phyloP scores from a whole-genome alignment of 1,140 invertebrate genomes.

The Drosophila chauvacae region DNA sequence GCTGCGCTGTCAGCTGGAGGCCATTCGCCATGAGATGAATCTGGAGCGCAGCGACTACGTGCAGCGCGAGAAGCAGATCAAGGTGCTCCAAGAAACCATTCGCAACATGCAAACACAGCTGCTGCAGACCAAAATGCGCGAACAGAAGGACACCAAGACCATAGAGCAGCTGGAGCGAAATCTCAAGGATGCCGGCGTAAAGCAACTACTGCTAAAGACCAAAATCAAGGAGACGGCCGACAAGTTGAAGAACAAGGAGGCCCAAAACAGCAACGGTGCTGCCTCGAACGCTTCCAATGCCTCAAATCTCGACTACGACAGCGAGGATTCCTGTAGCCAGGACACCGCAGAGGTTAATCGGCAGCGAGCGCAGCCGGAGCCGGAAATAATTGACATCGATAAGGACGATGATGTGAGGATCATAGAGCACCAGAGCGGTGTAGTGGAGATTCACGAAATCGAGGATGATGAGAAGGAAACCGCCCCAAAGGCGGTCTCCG shows the following conservation, averaged over 20 bases:
- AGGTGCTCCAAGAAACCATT: constrained; percentile 89
- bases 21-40: constrained; percentile 96
- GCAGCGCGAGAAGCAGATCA: constrained; percentile 84
- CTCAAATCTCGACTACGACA: constrained; percentile 64
- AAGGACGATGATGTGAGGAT: constrained; percentile 80
- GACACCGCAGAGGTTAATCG: constrained; percentile 11
- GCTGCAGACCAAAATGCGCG: constrained; percentile 87
- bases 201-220: constrained; percentile 72
- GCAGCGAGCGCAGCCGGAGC: constrained; percentile 22
- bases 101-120: constrained; percentile 92
- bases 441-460: constrained; percentile 85
- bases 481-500: neutral
- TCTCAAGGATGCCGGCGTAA: constrained; percentile 85
- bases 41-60: constrained; percentile 88
- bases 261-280: constrained; percentile 25
- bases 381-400: constrained; percentile 75
- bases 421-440: constrained; percentile 84
- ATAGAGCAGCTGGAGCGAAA: constrained; percentile 87
- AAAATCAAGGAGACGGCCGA: constrained; percentile 72
- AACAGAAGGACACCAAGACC: constrained; percentile 87
- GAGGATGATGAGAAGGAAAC: constrained; percentile 75
- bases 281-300: constrained; percentile 43
- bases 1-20: constrained; percentile 95
- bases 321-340: constrained; percentile 43
- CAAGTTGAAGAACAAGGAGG: constrained; percentile 63